Conservation (phyloP, 2,888 invertebrate species). For the Rhamphomyia laevipes region DNA sequence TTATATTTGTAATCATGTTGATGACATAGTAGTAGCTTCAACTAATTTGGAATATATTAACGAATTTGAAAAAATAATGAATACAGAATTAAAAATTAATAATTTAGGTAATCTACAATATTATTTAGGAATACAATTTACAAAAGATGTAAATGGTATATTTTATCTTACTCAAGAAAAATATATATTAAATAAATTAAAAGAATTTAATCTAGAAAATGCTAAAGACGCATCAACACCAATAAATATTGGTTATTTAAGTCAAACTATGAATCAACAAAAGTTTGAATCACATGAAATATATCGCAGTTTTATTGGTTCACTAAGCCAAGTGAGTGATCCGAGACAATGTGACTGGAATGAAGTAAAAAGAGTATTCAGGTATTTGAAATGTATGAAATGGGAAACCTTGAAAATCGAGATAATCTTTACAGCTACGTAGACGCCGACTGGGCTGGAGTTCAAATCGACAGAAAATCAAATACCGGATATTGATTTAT, state of each 20-base stretch:
- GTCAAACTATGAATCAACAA: neutral
- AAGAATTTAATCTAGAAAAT: constrained; percentile 1
- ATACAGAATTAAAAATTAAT: neutral
- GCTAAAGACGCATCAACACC: constrained; percentile 6
- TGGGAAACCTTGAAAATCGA: neutral
- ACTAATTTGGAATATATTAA: neutral
- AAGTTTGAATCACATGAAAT: constrained; percentile 2
- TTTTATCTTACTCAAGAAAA: constrained; percentile 1
- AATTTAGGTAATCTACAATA: neutral
- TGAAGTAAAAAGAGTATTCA: constrained; percentile 9
- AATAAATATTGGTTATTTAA: constrained; percentile 4
- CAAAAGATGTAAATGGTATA: neutral
- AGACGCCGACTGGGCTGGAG: constrained; percentile 21
- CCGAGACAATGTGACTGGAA: constrained; percentile 8
- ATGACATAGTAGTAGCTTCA: neutral
- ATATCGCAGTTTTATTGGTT: constrained; percentile 17
- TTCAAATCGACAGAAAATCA: too few relatives aligned
- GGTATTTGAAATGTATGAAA: constrained; percentile 14
- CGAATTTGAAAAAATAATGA: neutral
- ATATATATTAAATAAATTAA: constrained; percentile 4
- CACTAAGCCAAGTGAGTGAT: constrained; percentile 10
- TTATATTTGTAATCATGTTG: neutral
- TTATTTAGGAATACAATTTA: constrained; percentile 1
- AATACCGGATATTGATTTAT: constrained; percentile 18
- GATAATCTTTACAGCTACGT: neutral